Evolutionary conservation across 2,888 invertebrate species (phyloP).

Genomic region (Leucoma salicis): DNA sequence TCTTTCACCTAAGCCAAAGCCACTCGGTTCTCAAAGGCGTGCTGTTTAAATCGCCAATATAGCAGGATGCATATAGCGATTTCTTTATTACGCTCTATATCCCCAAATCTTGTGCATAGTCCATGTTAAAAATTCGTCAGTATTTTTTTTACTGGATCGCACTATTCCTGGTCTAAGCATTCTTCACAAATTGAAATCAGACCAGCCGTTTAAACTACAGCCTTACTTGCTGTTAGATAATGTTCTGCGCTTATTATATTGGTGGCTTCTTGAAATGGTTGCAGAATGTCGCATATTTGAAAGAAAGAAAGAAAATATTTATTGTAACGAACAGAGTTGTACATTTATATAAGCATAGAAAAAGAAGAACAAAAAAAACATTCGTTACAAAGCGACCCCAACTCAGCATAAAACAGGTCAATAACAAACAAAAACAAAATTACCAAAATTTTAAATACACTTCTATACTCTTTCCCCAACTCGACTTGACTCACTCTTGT

Average conservation of each 20-base stretch:
- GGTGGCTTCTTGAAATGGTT: constrained; percentile 17
- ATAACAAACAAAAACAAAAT: too few species aligned
- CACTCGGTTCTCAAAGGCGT: background rate
- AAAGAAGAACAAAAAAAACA: too few species aligned
- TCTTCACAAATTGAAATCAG: background rate
- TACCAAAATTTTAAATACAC: too few species aligned
- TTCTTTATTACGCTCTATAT: constrained; percentile 34
- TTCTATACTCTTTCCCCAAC: too few species aligned
- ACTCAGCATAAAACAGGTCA: too few species aligned
- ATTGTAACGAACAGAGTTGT: too few species aligned
- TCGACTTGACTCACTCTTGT: too few species aligned
- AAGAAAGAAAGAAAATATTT: too few species aligned
- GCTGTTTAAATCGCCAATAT: background rate
- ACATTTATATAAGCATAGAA: too few species aligned
- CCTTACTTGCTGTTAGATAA: constrained; percentile 15
- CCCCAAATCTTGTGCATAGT: constrained; percentile 26
- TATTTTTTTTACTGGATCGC: constrained; percentile 3
- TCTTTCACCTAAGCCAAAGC: too few species aligned
- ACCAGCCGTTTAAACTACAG: background rate
- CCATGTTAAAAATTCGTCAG: background rate
- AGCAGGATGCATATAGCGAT: background rate
- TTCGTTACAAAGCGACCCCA: too few species aligned
- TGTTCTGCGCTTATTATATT: constrained; percentile 14
- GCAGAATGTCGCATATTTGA: too few species aligned
- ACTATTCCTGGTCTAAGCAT: background rate